phyloP scores from a whole-genome alignment of 1,140 invertebrate genomes.

The Zaprionus africanus region DNA sequence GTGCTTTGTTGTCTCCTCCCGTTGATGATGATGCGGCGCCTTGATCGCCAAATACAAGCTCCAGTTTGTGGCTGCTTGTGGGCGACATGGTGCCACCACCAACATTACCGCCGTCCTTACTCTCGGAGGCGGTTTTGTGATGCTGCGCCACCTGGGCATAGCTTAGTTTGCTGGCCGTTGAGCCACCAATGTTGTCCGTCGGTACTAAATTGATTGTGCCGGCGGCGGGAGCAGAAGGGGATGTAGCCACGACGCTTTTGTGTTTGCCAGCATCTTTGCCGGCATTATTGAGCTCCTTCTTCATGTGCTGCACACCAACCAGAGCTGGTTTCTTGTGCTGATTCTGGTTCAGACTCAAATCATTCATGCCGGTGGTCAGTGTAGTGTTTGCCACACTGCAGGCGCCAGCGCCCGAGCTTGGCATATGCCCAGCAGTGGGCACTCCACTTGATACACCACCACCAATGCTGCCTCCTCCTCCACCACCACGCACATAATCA shows the following conservation, averaged over 20 bases:
- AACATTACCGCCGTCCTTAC: slow-evolving; percentile 43
- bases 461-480: slow-evolving; percentile 54
- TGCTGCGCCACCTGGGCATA: slow-evolving; percentile 94
- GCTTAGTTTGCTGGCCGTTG: slow-evolving; percentile 88
- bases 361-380: slow-evolving; percentile 64
- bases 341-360: slow-evolving; percentile 68
- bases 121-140: slow-evolving; percentile 85
- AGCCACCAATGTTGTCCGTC: slow-evolving; percentile 71
- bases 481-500: slow-evolving; percentile 85
- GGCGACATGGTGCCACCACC: slow-evolving; percentile 44
- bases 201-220: slow-evolving; percentile 78
- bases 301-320: slow-evolving; percentile 67
- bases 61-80: slow-evolving; percentile 65
- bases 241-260: slow-evolving; percentile 71
- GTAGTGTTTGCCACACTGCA: slow-evolving; percentile 59
- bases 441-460: slow-evolving; percentile 25
- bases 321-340: slow-evolving; percentile 77
- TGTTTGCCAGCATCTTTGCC: slow-evolving; percentile 68
- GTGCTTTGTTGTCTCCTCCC: slow-evolving; percentile 54
- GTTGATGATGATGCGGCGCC: slow-evolving; percentile 3
- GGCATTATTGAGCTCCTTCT: slow-evolving; percentile 65
- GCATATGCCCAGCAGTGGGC: slow-evolving; percentile 31
- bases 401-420: slow-evolving; percentile 68
- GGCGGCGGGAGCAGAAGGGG: slow-evolving; percentile 48
- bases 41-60: slow-evolving; percentile 57